Evolutionary conservation across 2,113 vertebrate species (phyloP), one percentile per base, ranked within the genome.

Genomic region (Lophura nycthemera): DNA sequence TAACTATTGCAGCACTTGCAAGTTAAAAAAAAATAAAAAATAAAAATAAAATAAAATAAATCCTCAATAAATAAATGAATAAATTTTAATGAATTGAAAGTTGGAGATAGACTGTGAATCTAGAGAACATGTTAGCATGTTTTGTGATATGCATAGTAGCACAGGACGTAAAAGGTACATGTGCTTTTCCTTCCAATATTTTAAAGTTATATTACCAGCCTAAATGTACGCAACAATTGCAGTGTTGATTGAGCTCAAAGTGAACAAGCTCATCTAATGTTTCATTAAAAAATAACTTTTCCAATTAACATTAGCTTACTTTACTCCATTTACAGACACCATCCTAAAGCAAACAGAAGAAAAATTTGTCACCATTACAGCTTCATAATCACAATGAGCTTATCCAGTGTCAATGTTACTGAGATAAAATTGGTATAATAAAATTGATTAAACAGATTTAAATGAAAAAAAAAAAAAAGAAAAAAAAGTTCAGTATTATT

Each of bases 201-300:
- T 91, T 88, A 70, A 88, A 95, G 21, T 61, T 86, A 14, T 47
- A 67, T 78, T 79, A 69, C 73, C 24, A 84, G 24, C 72, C 43
- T 43, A 92, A 27, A 38, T 81, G 10, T 87, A 83, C 70, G 83
- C 45, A 86, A 92, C 15, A 67, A 57, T 74, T 81, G 71, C 21
- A 52, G 11, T 59, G 27, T 57, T 95, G 94, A 92, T n/a, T 77
- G 84, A 92, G 40, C 80, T 94, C 19, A 11, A 88, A 95, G 25
- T 79, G 85, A 96, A 82, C n/a, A 76, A 96, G 74, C 22, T 75
- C 32, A 82, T 87, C 82, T 90, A 67, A 15, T 60, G 13, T 92
- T 92, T 92, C 87, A 92, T 89, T 94, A 95, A 88, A 88, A 90
- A 92, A 83, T 87, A 93, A 90, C 80, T 95, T 96, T 95, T 97